These are phyloP conservation scores for Muntiacus muntjak DNA, from an alignment of 2,113 vertebrate genomes.

Conservation along the genomic window DNA sequence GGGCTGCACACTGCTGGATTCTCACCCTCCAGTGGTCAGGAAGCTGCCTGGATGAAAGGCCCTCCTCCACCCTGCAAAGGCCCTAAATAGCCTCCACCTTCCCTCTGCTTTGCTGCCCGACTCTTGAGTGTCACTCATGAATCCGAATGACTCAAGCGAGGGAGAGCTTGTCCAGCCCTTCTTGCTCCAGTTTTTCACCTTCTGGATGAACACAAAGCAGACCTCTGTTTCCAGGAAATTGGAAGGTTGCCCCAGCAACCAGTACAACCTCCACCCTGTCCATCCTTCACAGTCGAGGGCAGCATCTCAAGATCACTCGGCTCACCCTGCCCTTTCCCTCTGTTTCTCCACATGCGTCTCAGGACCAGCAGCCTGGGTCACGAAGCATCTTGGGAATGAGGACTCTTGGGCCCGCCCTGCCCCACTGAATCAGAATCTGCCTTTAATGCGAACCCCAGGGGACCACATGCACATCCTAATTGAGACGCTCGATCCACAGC, in stretches of 20 bases:
- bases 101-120: rapidly evolving
- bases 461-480: rapidly evolving
- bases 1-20: rapidly evolving
- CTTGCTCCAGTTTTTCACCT: not conserved
- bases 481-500: not conserved
- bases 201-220: not conserved
- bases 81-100: rapidly evolving
- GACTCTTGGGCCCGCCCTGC: rapidly evolving
- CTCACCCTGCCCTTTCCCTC: not conserved
- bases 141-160: not conserved
- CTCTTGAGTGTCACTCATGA: not conserved
- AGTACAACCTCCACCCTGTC: not conserved
- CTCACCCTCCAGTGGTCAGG: not conserved
- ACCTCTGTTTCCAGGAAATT: not conserved
- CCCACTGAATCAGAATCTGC: not conserved
- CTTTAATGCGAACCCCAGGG: not conserved
- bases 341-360: not conserved
- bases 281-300: not conserved
- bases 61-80: too few species aligned
- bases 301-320: rapidly evolving
- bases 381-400: not conserved
- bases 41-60: not conserved
- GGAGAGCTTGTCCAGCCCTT: not conserved
- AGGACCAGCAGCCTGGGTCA: rapidly evolving
- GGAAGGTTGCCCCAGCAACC: not conserved